Percentiles rank a stretch among this genome's conserved stretches.
Conservation (phyloP, 1,140 invertebrate species). For the Drosophila lini region DNA sequence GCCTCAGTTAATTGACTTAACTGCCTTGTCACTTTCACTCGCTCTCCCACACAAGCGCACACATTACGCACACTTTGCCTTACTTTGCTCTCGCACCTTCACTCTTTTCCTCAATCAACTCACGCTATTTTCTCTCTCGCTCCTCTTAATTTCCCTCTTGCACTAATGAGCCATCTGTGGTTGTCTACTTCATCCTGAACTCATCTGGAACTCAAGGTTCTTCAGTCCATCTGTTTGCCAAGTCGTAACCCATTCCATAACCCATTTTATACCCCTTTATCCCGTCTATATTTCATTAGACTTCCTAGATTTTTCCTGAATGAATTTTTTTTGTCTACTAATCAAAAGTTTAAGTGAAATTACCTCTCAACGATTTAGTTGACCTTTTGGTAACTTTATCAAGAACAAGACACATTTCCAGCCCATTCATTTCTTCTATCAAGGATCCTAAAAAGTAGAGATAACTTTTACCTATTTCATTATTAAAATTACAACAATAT, state of each 20-base stretch:
- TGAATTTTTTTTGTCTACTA: neutral
- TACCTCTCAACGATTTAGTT: neutral
- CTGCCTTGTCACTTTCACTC: slow-evolving; percentile 25
- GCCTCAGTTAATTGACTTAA: slow-evolving; percentile 38
- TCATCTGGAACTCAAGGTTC: slow-evolving; percentile 14
- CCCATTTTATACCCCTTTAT: too few species aligned
- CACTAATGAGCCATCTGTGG: slow-evolving; percentile 47
- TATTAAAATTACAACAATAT: neutral
- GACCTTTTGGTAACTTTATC: neutral
- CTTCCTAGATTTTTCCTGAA: neutral
- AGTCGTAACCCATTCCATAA: neutral
- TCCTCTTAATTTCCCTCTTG: slow-evolving; percentile 19
- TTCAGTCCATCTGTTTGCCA: slow-evolving; percentile 14
- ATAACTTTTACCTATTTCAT: neutral
- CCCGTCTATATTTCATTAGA: too few species aligned
- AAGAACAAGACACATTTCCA: neutral
- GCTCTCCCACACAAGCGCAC: slow-evolving; percentile 24
- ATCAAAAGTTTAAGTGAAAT: neutral
- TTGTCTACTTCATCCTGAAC: slow-evolving; percentile 24
- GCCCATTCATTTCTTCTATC: too few species aligned
- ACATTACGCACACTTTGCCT: slow-evolving; percentile 58
- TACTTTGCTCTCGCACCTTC: slow-evolving; percentile 54
- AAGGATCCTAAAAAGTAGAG: neutral
- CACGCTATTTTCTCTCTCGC: slow-evolving; percentile 17
- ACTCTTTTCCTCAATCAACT: slow-evolving; percentile 32